A percentile compares a stretch with the other conserved stretches of the same genome.
phyloP scores from a whole-genome alignment of 1,140 invertebrate genomes.

The Bacillus rossius region DNA sequence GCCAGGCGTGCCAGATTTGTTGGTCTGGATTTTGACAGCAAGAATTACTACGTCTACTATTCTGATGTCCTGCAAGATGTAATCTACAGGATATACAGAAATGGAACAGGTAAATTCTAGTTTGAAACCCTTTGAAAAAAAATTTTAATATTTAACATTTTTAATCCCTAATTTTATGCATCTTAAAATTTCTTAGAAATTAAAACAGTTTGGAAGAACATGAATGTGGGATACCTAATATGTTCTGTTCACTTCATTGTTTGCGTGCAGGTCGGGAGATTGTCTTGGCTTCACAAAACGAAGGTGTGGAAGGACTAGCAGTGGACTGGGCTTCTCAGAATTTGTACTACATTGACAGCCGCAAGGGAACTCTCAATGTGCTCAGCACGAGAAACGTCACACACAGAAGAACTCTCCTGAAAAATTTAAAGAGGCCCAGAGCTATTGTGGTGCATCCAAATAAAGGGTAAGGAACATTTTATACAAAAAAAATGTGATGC shows the following conservation, averaged over 20 bases:
- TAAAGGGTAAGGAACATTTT: constrained; percentile 60
- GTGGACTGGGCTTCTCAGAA: constrained; percentile 98
- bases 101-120: constrained; percentile 61
- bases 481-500: too few species aligned
- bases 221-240: too few species aligned
- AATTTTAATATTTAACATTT: neutral
- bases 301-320: constrained; percentile 94
- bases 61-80: constrained; percentile 96
- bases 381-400: constrained; percentile 81
- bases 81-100: constrained; percentile 86
- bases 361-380: constrained; percentile 93
- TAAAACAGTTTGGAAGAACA: neutral
- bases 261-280: constrained; percentile 65
- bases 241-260: too few species aligned
- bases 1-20: constrained; percentile 90
- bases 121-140: neutral
- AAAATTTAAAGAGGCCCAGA: constrained; percentile 84
- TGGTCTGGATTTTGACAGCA: constrained; percentile 92
- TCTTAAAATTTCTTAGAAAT: neutral
- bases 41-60: constrained; percentile 91
- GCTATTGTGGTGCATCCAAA: constrained; percentile 97
- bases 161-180: neutral
- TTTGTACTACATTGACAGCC: constrained; percentile 95
- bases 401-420: constrained; percentile 76
- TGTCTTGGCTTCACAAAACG: constrained; percentile 92